Evolutionary conservation across 2,797 vertebrate species (phyloP), one percentile per base, ranked within the genome.

Genomic region (Lepilemur ruficaudatus): DNA sequence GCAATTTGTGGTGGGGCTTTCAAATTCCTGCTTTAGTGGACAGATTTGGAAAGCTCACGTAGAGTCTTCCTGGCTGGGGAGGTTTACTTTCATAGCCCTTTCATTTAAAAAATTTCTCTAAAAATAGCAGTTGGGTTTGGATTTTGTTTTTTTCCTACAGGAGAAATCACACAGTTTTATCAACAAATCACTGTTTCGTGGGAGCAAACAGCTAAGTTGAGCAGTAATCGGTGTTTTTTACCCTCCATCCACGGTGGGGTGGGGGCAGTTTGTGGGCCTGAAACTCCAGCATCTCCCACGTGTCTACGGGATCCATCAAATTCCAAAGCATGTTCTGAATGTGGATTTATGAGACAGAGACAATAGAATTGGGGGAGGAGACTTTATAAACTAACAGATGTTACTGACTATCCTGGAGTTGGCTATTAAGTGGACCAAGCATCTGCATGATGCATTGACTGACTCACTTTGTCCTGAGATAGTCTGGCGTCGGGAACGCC

Each of bases 1-100:
- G 97, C 95, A 97, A 96, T 97, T 97, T 98, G 98, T 93, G 97
- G 97, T 97, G 61, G 92, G 38, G 84, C 88, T 96, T 97, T 97
- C 97, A 97, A 97, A 97, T 97, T 97, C 97, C 95, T 93, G 28
- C 92, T 96, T 96, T 95, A 97, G 96, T 72, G 65, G 93, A 97
- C 91, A 43, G 89, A 96, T 96, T 97, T 97, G 97, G 98, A 97
- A 97, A 95, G 95, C 93, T 96, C 96, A 96, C 80, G 48, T 38
- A 94, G 35, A 89, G 93, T 94, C 94, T 97, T 95, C 95, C 98
- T 89, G 96, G 84, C 76, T 78, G 94, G 78, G 32, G 70, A 86
- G 75, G 67, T 92, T 96, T 92, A 70, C 95, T 97, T 96, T 79
- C 85, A 92, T 69, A 94, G 78, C 52, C 94, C 93, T 97, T 97